Base-by-base conservation (phyloP, 1,140 invertebrate species). In the Drosophila micromelanica region DNA sequence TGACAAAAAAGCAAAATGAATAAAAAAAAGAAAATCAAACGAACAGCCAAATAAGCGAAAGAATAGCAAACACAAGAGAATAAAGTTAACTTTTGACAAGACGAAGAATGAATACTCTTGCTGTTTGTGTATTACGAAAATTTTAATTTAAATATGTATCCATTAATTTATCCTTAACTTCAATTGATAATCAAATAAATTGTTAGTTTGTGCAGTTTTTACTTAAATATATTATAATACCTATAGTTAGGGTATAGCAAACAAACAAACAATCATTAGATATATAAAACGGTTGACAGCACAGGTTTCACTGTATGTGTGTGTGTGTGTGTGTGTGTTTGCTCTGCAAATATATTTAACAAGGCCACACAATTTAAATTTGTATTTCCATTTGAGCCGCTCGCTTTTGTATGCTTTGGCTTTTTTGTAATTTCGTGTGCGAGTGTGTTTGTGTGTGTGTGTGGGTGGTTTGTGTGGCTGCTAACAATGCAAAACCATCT, bases 241-340 rank as follows among this genome's bases (percentile, higher is more conserved):
- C 49, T 5, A 7, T 40, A 5, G 54, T 5, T 15, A 20, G 51
- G 5, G 51, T 17, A 45, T 32, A 15, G 15, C 45, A 71, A 57
- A 73, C 78, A 82, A 75, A 84, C 80, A 90, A 90, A 85, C 75
- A 84, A 89, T 89, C 80, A 89, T 89, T 89, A 80, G 81, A 78
- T 72, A 80, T 90, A 73, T 70, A 48, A 48, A 61, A 52, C 42
- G 46, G 13, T 51, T 55, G 40, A 15, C 37, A 61, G 54, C 43
- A 43, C 51, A 57, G 52, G 48, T 59, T 54, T 49, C 38, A 30
- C 20, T 32, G 40, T n/a, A 48, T 54, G 45, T 45, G 43, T 12
- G 68, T 49, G 30, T 43, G 13, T 38, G 12, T 35, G 9, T 35
- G 38, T 45, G 40, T 65, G 56, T 75, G 54, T 85, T 56, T 55